Base-by-base conservation (phyloP, 2,888 invertebrate genomes). In the Sminthurinus aureus region DNA sequence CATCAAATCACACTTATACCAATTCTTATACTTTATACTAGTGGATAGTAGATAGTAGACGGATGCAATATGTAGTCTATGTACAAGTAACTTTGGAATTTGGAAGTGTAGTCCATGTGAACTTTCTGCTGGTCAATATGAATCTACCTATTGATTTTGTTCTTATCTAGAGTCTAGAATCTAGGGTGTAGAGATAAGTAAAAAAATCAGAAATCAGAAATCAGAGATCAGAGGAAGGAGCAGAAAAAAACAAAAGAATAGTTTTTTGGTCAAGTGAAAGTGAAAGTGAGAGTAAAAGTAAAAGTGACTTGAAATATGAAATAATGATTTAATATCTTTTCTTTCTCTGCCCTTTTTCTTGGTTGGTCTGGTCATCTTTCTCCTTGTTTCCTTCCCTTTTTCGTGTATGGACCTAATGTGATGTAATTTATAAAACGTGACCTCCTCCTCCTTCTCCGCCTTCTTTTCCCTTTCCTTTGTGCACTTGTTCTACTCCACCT, bases 301-400 rank as follows among this genome's bases (percentile, higher is more conserved):
- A 69, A 22, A 69, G 67, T 71, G 71, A 71, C 71, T 24, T 71
- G 71, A 71, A 71, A 71, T 26, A 71, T 26, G 71, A 71, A 71
- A 71, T 71, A 71, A 71, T 71, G 71, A 71, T 71, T 71, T 71
- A 71, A 71, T 71, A 71, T 71, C 71, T 24, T 71, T 24, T 13
- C 24, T 71, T 38, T 38, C 38, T 38, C 38, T 38, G 38, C 38
- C 38, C 38, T 38, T 38, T 38, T 38, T 38, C 6, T 6, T n/a
- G n/a, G n/a, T 22, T 67, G n/a, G 67, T 20, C 67, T 67, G 22
- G 20, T 67, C 67, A 67, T 67, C 67, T 22, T n/a, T 67, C 24
- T 15, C 15, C 24, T 24, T 24, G 6, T 71, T 58, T 58, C 9
- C 58, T 18, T 18, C 13, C 58, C 2, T 58, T 58, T 58, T 11